Base-by-base conservation (phyloP, 2,113 vertebrate genomes). In the Hippopotamus amphibius region DNA sequence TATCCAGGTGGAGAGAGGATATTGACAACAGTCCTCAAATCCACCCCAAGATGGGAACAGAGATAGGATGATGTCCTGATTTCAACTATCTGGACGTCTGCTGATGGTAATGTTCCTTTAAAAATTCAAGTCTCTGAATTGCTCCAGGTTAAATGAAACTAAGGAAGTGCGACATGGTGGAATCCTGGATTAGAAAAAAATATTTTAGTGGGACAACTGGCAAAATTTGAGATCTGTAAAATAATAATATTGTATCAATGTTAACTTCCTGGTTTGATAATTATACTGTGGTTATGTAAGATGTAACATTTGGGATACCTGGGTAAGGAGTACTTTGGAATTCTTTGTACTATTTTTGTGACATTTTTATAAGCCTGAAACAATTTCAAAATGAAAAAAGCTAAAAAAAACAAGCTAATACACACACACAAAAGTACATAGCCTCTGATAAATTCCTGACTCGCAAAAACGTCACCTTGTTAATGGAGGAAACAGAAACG, bases 381-480 rank as follows among this genome's bases (percentile, higher is more conserved):
- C 82, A 17, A 82, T 92, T 97, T 96, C 37, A 93, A 96, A 96
- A 93, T 72, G 1, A 81, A 95, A 81, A 95, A 93, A 68, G 37
- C 94, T 59, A 63, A 89, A 85, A 88, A 74, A 61, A 88, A 82
- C 53, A 28, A 71, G 30, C 12, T 80, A 71, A 88, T 12, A 84
- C 2, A 79, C 3, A 11, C 33, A 92, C 28, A 55, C 28, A 74
- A 5, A 85, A 28, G 7, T 28, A 90, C 37, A 37, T 37, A 24
- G 9, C 0, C 19, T 85, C 66, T 91, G 86, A 63, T 69, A 91
- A 93, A 88, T 46, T 95, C 48, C 17, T 63, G 22, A 84, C 50
- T 93, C 90, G 33, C 7, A 93, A 97, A 97, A 66, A 82, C n/a
- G n/a, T 72, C 21, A 91, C 53, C 77, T 71, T 88, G 76, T 46